A percentile compares a stretch with the other conserved stretches of the same genome.
Conservation (phyloP, 64 coral and sea anemone species). For the Porites australiensis region DNA sequence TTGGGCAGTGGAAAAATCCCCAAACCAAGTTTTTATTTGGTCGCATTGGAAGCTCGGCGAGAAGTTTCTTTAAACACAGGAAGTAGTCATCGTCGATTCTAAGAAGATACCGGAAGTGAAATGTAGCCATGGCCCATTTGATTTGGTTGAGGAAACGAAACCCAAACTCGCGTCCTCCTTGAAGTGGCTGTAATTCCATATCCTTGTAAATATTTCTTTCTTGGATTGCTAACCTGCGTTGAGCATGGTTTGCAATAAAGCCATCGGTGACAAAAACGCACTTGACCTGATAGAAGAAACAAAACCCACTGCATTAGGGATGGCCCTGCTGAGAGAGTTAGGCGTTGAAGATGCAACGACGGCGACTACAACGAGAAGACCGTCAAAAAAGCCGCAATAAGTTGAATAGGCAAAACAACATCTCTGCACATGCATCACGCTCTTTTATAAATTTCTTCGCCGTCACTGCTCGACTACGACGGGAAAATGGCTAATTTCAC, state of each 20-base stretch:
- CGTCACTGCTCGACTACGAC: too few relatives aligned
- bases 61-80: slow-evolving; percentile 60
- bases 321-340: too few relatives aligned
- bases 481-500: too few relatives aligned
- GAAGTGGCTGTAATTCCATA: slow-evolving; percentile 33
- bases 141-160: slow-evolving; percentile 52
- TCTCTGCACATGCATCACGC: too few relatives aligned
- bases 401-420: too few relatives aligned
- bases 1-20: slow-evolving; percentile 54
- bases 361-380: too few relatives aligned
- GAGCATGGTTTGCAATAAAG: not conserved
- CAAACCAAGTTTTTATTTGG: slow-evolving; percentile 44
- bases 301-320: not conserved
- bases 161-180: slow-evolving; percentile 54
- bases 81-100: slow-evolving; percentile 68
- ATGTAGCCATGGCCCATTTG: slow-evolving; percentile 46
- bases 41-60: slow-evolving; percentile 33
- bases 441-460: too few relatives aligned
- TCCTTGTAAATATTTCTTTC: slow-evolving; percentile 15
- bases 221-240: not conserved
- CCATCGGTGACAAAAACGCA: slow-evolving; percentile 43
- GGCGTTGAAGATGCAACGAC: too few relatives aligned
- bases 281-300: not conserved
- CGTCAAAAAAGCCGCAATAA: too few relatives aligned
- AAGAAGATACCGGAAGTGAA: slow-evolving; percentile 57